Evolutionary conservation across 2,888 invertebrate species (phyloP).

Genomic region (Notocelia uddmanniana): DNA sequence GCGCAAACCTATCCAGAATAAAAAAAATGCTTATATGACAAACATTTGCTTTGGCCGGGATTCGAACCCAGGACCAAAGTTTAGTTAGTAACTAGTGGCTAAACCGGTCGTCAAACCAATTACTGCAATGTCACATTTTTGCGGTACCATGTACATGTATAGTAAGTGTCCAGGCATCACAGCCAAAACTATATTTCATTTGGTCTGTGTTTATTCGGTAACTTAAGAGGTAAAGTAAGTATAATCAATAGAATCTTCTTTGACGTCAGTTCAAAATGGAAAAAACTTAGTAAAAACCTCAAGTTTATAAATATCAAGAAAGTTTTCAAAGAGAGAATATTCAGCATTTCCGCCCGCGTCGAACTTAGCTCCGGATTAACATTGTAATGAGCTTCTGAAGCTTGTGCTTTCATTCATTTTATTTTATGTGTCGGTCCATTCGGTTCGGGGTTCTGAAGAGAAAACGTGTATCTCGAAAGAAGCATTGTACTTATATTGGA

Average conservation of each 20-base stretch:
- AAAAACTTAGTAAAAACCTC: not conserved
- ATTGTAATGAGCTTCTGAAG: slow-evolving; percentile 33
- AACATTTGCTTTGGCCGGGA: too few species aligned
- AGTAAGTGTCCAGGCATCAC: too few species aligned
- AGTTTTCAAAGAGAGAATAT: slow-evolving; percentile 19
- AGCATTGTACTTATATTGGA: not conserved
- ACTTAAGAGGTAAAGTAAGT: not conserved
- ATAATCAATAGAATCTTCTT: not conserved
- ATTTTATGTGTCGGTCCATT: not conserved
- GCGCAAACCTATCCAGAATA: too few species aligned
- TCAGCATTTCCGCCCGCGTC: not conserved
- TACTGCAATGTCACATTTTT: too few species aligned
- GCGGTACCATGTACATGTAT: too few species aligned
- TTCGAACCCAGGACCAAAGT: too few species aligned
- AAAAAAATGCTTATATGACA: too few species aligned
- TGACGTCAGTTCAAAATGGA: not conserved
- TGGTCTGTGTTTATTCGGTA: too few species aligned
- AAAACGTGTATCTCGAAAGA: not conserved
- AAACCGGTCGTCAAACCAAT: too few species aligned
- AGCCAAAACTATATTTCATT: too few species aligned
- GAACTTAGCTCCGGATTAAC: slow-evolving; percentile 31
- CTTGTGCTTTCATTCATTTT: slow-evolving; percentile 6
- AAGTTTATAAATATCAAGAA: not conserved
- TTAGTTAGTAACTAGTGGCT: too few species aligned
- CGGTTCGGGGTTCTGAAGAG: not conserved